Base-by-base conservation (phyloP, 2,888 invertebrate genomes). In the Temnothorax rugatulus region DNA sequence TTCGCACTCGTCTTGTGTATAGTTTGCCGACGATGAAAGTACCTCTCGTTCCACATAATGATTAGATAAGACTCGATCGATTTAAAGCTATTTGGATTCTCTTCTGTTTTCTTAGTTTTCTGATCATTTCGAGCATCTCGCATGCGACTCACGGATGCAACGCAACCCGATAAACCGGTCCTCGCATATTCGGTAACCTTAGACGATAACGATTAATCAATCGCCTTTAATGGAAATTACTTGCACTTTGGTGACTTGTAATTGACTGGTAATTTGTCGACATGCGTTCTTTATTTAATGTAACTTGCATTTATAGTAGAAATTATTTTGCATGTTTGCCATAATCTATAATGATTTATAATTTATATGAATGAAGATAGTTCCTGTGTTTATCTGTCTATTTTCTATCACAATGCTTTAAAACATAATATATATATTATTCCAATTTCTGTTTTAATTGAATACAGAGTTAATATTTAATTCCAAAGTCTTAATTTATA, bases 151-250 rank as follows among this genome's bases (percentile, higher is more conserved):
- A 66, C 82, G 76, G 34, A 83, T 11, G 68, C 66, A 73, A 82
- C 50, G 66, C 64, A 59, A 71, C 71, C 74, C 1, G 76, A 61
- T 71, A 84, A 88, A 88, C 88, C 83, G 84, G 88, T 86, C 71
- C 52, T 69, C 44, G 38, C n/a, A 44, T 81, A 38, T 77, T 84
- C 86, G 82, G 61, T 85, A 86, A 69, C 84, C 75, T 83, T 88
- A 84, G 75, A 68, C 44, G n/a, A 34, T 76, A 64, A 44, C 71
- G 66, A 82, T 82, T 88, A 86, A 73, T 82, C 79, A 68, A 57
- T 85, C 44, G 68, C 38, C 38, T 86, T 83, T 81, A 82, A 79
- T 86, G 74, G 71, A 57, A 86, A 82, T 81, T n/a, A 41, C 5
- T 54, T 41, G 50, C 11, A 29, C 44, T 50, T 44, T 15, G n/a